Percentiles rank a stretch among this genome's conserved stretches.
Evolutionary conservation across 1,140 invertebrate species (phyloP).

Genomic region (Asobara japonica): DNA sequence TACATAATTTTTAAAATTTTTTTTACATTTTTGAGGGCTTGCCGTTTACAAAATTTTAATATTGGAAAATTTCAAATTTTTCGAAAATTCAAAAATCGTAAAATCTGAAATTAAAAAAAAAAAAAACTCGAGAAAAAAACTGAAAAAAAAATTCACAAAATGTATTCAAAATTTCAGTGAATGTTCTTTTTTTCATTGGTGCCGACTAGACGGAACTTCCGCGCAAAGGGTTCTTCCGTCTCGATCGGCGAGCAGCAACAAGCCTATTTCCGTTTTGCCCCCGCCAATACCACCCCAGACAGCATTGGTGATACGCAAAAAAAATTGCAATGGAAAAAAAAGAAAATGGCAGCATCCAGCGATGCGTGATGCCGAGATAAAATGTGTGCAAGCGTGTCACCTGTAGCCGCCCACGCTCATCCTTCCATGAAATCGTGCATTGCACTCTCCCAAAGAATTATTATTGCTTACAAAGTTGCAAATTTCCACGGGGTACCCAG

Average conservation of each 20-base stretch:
- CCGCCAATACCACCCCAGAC: background rate
- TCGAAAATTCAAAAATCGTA: no score
- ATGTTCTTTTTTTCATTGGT: background rate
- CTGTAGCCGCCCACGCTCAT: slow-evolving; percentile 1
- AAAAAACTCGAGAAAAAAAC: no score
- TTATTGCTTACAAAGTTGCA: background rate
- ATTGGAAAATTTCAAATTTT: no score
- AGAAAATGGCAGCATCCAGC: background rate
- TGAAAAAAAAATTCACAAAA: background rate
- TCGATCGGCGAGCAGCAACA: slow-evolving; percentile 19
- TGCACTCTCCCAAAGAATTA: background rate
- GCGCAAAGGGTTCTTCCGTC: background rate
- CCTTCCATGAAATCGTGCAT: background rate
- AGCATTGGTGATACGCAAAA: background rate
- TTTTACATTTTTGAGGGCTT: no score
- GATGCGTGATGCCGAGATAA: slow-evolving; percentile 23
- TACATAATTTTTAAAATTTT: no score
- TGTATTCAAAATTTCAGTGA: no score
- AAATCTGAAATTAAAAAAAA: no score
- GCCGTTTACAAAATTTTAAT: no score
- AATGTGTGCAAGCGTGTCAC: slow-evolving; percentile 21
- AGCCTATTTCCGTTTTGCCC: slow-evolving; percentile 22
- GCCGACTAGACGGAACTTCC: background rate
- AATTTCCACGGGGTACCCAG: background rate
- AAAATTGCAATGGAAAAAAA: background rate